Base-by-base conservation (phyloP, 2,797 vertebrate genomes). In the Botia kubotai region DNA sequence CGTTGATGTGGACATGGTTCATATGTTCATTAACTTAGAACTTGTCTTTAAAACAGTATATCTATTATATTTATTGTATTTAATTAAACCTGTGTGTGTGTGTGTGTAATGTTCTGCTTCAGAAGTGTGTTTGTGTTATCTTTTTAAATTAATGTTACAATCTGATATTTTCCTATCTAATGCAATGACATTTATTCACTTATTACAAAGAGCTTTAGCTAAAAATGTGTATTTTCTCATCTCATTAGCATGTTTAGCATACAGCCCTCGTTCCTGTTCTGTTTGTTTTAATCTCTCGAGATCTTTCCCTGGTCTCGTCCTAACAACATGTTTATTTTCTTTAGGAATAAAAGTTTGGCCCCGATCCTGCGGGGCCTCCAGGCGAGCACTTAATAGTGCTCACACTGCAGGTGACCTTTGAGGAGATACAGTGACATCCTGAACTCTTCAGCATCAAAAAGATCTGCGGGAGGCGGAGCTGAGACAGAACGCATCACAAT, bases 281-380 rank as follows among this genome's bases (percentile, higher is more conserved):
- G 82, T 92, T 89, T 93, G 89, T 92, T 93, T 91, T 88, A 65
- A 83, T 84, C 85, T 69, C 48, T 50, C 66, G 46, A 48, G 77
- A 46, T 19, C 83, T 85, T 26, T 69, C 88, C 82, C 87, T 79
- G 67, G 80, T 84, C 80, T 87, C 89, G 43, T 81, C 48, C 90
- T 90, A 90, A 89, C 89, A 85, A 83, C 87, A 87, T 86, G 91
- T 93, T 91, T 85, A 92, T 93, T 93, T 94, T 93, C 91, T 92
- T 92, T 91, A 86, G 85, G 86, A 82, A 93, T 91, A 93, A 94
- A 91, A 82, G 86, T 82, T 39, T 2, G 69, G 65, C 84, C 46
- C 72, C 3, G 85, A 87, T 89, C 87, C 72, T 72, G 88, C 86
- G 88, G 83, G 84, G 87, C 82, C 12, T 67, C 50, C 29, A 23